These are phyloP conservation scores for Chaetodon trifascialis DNA, from an alignment of 2,113 vertebrate species.

Conservation along the genomic window DNA sequence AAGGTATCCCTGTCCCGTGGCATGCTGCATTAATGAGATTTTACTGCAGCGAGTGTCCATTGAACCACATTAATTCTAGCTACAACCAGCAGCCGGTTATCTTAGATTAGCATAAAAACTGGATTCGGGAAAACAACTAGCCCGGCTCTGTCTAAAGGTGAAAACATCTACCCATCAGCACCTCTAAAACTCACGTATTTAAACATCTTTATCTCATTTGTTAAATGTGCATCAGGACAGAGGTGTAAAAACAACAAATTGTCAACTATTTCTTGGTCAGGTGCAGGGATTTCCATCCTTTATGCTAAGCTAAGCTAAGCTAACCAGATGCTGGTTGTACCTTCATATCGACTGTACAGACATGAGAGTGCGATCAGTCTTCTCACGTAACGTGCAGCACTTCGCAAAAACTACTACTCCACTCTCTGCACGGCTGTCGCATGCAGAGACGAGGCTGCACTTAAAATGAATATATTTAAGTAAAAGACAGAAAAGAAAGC, in stretches of 20 bases:
- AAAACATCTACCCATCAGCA: neutral
- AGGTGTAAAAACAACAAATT: neutral
- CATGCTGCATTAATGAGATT: slow-evolving; percentile 45
- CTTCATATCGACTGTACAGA: neutral
- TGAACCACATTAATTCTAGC: slow-evolving; percentile 11
- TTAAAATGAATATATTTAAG: slow-evolving; percentile 29
- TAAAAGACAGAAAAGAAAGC: slow-evolving; percentile 27
- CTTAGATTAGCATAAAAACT: neutral
- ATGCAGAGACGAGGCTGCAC: slow-evolving; percentile 6
- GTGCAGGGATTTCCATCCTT: neutral
- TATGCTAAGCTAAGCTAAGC: neutral
- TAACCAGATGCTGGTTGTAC: neutral
- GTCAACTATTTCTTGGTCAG: neutral
- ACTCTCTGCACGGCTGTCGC: neutral
- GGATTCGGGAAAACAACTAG: neutral
- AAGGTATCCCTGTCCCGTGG: slow-evolving; percentile 29
- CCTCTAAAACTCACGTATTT: neutral
- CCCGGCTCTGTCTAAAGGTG: neutral
- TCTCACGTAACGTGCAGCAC: neutral
- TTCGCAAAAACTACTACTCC: neutral
- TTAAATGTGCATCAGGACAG: neutral
- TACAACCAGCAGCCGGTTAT: neutral
- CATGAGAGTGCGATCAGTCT: neutral
- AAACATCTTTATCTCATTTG: neutral
- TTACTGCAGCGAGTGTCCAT: slow-evolving; percentile 38